Evolutionary conservation across 1,140 invertebrate species (phyloP).

Genomic region (Manduca sexta): DNA sequence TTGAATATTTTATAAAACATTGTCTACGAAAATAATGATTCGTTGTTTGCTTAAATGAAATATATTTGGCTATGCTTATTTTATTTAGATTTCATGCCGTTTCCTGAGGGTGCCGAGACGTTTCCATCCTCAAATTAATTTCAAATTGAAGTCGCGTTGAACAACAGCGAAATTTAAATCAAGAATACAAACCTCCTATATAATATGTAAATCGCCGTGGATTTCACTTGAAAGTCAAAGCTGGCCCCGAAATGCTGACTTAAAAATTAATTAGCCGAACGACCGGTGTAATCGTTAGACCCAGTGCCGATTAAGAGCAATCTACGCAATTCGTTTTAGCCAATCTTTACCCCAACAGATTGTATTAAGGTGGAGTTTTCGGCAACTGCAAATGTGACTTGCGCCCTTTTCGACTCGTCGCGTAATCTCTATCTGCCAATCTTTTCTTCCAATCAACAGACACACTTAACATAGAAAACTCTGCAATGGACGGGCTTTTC

Average conservation of each 20-base stretch:
- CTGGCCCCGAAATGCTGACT: constrained; percentile 55
- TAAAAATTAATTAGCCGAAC: constrained; percentile 74
- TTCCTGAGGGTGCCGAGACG: not conserved
- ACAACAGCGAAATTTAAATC: constrained; percentile 23
- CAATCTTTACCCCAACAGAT: constrained; percentile 36
- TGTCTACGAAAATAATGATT: too few species aligned
- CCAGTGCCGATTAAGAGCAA: constrained; percentile 52
- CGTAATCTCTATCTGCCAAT: constrained; percentile 26
- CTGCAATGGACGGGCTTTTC: constrained; percentile 41
- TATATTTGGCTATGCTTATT: too few species aligned
- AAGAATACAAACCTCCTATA: constrained; percentile 29
- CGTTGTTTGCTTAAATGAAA: too few species aligned
- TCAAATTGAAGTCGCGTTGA: constrained; percentile 9
- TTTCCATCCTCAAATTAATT: constrained; percentile 16
- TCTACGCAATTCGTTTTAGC: constrained; percentile 15
- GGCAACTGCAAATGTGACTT: constrained; percentile 21
- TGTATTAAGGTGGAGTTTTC: constrained; percentile 34
- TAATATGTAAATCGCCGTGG: constrained; percentile 59
- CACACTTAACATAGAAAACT: constrained; percentile 45
- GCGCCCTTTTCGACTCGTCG: constrained; percentile 21
- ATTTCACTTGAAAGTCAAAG: constrained; percentile 55
- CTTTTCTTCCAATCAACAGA: constrained; percentile 33
- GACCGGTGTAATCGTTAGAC: constrained; percentile 69
- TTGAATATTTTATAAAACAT: too few species aligned
- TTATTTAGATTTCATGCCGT: too few species aligned